Evolutionary conservation across 2,888 invertebrate genomes (phyloP).

Genomic region (Drosophila aldrichi): DNA sequence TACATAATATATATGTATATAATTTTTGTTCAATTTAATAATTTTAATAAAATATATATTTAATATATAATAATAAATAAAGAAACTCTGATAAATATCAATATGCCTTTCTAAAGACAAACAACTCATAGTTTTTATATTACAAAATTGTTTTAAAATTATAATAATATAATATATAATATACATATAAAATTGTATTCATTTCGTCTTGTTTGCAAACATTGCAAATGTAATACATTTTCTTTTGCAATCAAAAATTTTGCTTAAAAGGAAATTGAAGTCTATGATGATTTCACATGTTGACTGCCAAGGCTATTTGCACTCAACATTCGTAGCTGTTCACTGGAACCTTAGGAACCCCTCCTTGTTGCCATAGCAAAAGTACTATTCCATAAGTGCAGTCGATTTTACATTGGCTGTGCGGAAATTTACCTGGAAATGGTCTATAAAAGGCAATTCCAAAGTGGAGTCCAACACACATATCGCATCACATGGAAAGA

Average conservation of each 20-base stretch:
- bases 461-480: slow-evolving; percentile 8
- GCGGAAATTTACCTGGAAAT: slow-evolving; percentile 51
- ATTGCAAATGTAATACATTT: not conserved
- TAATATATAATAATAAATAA: too few relatives aligned
- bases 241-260: not conserved
- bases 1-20: not conserved
- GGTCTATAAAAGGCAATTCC: slow-evolving; percentile 48
- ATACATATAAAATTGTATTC: not conserved
- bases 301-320: not conserved
- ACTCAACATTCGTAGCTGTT: slow-evolving; percentile 5
- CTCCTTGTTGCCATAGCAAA: slow-evolving; percentile 10
- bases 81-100: too few relatives aligned
- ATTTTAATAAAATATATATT: too few relatives aligned
- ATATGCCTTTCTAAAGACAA: not conserved
- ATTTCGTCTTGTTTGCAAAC: not conserved
- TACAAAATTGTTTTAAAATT: not conserved
- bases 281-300: not conserved
- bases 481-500: slow-evolving; percentile 1
- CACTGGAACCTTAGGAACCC: slow-evolving; percentile 2
- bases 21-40: too few relatives aligned
- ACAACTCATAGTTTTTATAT: not conserved
- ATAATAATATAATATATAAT: not conserved
- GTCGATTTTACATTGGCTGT: slow-evolving; percentile 49
- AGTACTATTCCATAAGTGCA: not conserved
- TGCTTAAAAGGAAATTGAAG: not conserved